These are phyloP conservation scores for Myanophis thanlyinensis DNA, from an alignment of 2,113 vertebrate genomes.

Conservation along the genomic window DNA sequence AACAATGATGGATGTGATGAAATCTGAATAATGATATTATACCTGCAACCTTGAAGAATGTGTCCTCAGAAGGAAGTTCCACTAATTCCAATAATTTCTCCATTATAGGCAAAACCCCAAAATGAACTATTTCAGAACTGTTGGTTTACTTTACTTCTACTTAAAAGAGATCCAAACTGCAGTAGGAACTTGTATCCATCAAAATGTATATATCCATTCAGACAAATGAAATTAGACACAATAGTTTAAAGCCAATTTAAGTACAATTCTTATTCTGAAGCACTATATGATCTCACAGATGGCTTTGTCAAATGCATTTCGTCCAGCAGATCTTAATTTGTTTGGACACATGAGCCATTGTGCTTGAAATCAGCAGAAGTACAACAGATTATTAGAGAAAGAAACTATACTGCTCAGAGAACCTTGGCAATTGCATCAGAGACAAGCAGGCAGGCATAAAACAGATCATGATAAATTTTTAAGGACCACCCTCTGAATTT, in stretches of 20 bases:
- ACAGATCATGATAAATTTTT: slow-evolving; percentile 70
- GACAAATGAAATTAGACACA: slow-evolving; percentile 45
- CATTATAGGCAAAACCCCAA: background rate
- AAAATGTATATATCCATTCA: slow-evolving; percentile 34
- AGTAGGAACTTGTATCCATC: slow-evolving; percentile 30
- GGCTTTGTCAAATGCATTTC: slow-evolving; percentile 23
- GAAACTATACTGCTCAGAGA: slow-evolving; percentile 52
- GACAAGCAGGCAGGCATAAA: slow-evolving; percentile 59
- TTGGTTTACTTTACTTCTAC: background rate
- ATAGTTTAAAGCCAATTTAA: slow-evolving; percentile 36
- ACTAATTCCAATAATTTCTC: background rate
- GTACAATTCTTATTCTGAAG: slow-evolving; percentile 40
- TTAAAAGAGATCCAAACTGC: background rate
- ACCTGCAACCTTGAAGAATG: background rate
- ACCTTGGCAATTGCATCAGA: slow-evolving; percentile 53
- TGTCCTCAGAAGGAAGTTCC: background rate
- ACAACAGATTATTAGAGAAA: slow-evolving; percentile 47
- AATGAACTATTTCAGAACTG: background rate
- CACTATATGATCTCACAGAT: slow-evolving; percentile 32
- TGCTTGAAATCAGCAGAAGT: slow-evolving; percentile 55
- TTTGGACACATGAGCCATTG: slow-evolving; percentile 46
- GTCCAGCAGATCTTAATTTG: slow-evolving; percentile 58
- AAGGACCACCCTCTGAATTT: slow-evolving; percentile 60
- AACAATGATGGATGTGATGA: too few species aligned
- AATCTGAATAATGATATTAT: too few species aligned